Evolutionary conservation across 2,888 invertebrate genomes (phyloP), one percentile per base, ranked within the genome.

Genomic region (Eupithecia insigniata): DNA sequence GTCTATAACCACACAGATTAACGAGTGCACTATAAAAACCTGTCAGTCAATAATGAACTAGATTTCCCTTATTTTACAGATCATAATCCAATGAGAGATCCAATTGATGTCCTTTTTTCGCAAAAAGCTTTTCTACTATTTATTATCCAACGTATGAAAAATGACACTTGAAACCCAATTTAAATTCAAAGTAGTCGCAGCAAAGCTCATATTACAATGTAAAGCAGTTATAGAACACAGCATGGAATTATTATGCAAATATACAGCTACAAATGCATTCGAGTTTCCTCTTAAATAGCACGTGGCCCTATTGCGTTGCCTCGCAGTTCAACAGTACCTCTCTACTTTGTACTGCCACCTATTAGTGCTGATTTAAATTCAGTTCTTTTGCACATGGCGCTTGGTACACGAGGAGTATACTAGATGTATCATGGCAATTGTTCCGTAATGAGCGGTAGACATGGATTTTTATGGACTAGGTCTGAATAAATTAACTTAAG

Each of bases 221-320:
- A 43, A 60, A 36, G 30, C 46, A 60, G 36, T 22, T 69, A 51
- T n/a, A 69, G 68, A 62, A 71, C 67, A 71, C 46, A 70, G 72
- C 74, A 75, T 76, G 72, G 55, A 61, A 71, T 75, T 76, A 76
- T 77, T 71, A 79, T 78, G 76, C 78, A 72, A 78, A 76, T 79
- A 64, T 36, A 66, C 72, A 67, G 71, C 66, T 75, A 73, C 67
- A 72, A 76, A 74, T 76, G 78, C 74, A 78, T 67, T 70, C 68
- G 71, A 78, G 76, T 76, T 80, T 80, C 79, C 77, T 80, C 76
- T 70, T 76, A 64, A 72, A 34, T 62, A 68, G 72, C 79, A 78
- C 79, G 79, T 80, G 78, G 78, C 68, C 68, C 73, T 78, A 77
- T 75, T 74, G 71, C 69, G 74, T 66, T 67, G 67, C 32, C 32